Conservation (phyloP, 2,113 vertebrate genomes). For the Prionailurus viverrinus region DNA sequence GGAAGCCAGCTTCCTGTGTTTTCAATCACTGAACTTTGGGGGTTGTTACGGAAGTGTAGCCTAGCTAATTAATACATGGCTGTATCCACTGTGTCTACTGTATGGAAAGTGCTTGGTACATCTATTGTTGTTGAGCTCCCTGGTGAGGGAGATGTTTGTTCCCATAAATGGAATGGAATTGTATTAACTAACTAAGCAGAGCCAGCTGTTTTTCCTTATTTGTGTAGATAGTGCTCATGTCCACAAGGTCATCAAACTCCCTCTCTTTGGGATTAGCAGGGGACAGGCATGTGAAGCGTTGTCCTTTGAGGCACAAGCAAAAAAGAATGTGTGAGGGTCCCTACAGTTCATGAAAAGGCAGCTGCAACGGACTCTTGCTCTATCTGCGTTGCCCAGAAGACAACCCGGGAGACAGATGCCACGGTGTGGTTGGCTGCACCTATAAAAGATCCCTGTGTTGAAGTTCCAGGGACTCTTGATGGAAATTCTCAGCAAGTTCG, state of each 20-base stretch:
- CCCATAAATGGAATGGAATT: not conserved
- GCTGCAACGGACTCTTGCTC: not conserved
- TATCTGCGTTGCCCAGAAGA: not conserved
- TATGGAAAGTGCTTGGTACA: not conserved
- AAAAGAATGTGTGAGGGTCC: not conserved
- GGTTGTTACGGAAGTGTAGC: not conserved
- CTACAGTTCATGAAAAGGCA: not conserved
- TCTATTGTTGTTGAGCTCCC: not conserved
- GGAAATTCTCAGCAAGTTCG: not conserved
- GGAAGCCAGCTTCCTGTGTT: not conserved
- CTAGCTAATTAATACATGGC: not conserved
- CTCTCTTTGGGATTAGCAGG: not conserved
- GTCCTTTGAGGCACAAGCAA: not conserved
- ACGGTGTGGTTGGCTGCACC: no score
- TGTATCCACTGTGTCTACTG: not conserved
- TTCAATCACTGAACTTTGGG: not conserved
- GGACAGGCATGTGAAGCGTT: not conserved
- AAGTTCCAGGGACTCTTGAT: not conserved
- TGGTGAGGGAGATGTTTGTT: constrained; percentile 30
- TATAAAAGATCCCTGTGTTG: not conserved
- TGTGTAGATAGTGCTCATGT: not conserved
- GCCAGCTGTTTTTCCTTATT: constrained; percentile 29
- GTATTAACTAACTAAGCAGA: not conserved
- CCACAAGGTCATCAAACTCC: not conserved
- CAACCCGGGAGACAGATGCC: not conserved